Conservation (phyloP, 2,113 vertebrate species). For the Phylloscopus whistleri region DNA sequence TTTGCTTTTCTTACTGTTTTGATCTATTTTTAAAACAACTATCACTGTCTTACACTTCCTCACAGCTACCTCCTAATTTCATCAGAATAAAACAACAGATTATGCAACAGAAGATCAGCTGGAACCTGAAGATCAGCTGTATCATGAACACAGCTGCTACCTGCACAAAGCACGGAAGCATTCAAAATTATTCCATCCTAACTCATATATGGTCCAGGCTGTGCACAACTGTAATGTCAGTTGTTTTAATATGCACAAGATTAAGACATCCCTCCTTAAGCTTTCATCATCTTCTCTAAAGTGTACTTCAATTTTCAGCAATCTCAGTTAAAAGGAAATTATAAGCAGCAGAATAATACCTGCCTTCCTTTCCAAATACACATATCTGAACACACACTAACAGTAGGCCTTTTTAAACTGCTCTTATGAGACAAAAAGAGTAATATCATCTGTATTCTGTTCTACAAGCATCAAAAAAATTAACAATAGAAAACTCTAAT, state of each 20-base stretch:
- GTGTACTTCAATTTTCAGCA: not conserved
- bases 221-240: not conserved
- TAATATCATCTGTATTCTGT: not conserved
- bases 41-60: not conserved
- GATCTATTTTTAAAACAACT: slow-evolving; percentile 31
- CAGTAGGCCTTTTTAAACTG: not conserved
- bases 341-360: not conserved
- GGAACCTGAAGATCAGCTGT: not conserved
- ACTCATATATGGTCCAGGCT: not conserved
- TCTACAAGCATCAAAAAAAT: not conserved
- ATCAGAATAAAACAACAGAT: slow-evolving; percentile 5
- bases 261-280: not conserved
- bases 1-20: slow-evolving; percentile 19
- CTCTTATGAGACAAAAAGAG: not conserved
- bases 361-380: not conserved
- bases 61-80: slow-evolving; percentile 3
- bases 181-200: not conserved
- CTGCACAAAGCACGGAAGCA: not conserved
- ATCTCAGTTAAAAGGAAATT: not conserved
- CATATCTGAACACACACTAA: not conserved
- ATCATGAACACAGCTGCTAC: not conserved
- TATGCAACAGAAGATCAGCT: not conserved
- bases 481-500: not conserved
- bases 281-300: not conserved
- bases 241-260: not conserved